Base-by-base conservation (phyloP, 2,888 invertebrate species). In the Volucella zonaria region DNA sequence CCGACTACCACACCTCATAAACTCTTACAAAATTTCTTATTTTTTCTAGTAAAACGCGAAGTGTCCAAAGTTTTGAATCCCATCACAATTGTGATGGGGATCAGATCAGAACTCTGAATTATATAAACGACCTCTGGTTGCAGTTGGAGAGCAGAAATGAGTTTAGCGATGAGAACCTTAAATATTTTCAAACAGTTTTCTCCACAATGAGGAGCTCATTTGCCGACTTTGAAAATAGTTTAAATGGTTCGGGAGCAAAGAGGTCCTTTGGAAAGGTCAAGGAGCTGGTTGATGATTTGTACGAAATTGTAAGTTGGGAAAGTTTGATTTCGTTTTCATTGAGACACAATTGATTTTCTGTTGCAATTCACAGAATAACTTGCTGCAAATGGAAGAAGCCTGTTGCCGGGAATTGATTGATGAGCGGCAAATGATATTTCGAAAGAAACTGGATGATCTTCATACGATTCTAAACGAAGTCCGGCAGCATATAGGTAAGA, bases 41-140 rank as follows among this genome's bases (percentile, higher is more conserved):
- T 15, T 8, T 51, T 68, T 70, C 4, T 75, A 91, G 91, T 73
- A 91, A 91, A 62, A 89, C 90, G 6, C 87, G 89, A 12, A 90
- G 90, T 66, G 90, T 91, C 42, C 91, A 91, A 87, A 91, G 91
- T 86, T 91, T 89, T 31, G 91, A 91, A 68, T 91, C 91, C 1
- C 89, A 91, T 85, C 76, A 67, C 8, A 81, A 71, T 10, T 67
- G 18, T 47, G 70, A 81, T 12, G 76, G 67, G 2, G 85, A 85
- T 23, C 67, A 81, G 10, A 77, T 85, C 1, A 85, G 77, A 49
- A 64, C 85, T 11, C 47, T 85, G 8, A 85, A 85, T 40, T 81
- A 85, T 38, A 85, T 85, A 45, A 85, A 85, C 31, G 85, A 85
- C 49, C 47, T 85, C 9, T 81, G 81, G 81, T 66, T 85, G 23